These are phyloP conservation scores for Aphodius granarius DNA, from an alignment of 2,888 invertebrate genomes.

Conservation along the genomic window DNA sequence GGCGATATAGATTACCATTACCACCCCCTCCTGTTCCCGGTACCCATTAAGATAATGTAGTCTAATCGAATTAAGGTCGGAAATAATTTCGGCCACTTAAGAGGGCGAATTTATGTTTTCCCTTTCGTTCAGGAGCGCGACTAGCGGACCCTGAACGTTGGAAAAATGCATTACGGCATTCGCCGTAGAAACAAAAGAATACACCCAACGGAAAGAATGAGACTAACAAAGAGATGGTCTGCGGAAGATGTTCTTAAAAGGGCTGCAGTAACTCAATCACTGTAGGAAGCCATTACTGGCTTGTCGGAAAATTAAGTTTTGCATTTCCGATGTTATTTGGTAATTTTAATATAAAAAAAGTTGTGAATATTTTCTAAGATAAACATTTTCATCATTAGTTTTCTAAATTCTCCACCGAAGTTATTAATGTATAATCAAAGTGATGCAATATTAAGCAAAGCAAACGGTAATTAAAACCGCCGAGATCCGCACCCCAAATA, in stretches of 20 bases:
- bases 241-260: neutral
- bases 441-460: neutral
- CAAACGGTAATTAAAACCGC: neutral
- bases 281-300: neutral
- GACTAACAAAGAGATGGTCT: neutral
- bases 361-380: neutral
- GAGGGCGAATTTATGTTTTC: constrained; percentile 1
- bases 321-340: neutral
- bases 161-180: neutral
- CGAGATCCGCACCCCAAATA: neutral
- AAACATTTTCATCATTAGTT: neutral
- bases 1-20: neutral
- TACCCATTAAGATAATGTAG: neutral
- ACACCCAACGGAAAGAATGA: neutral
- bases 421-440: neutral
- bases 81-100: constrained; percentile 14
- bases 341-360: neutral
- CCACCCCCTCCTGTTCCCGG: too few relatives aligned
- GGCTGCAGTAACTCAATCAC: neutral
- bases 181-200: neutral
- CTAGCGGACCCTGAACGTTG: neutral
- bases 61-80: constrained; percentile 10
- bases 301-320: neutral
- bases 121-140: neutral
- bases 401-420: neutral